Base-by-base conservation (phyloP, 2,888 invertebrate species). In the Danaus chrysippus region DNA sequence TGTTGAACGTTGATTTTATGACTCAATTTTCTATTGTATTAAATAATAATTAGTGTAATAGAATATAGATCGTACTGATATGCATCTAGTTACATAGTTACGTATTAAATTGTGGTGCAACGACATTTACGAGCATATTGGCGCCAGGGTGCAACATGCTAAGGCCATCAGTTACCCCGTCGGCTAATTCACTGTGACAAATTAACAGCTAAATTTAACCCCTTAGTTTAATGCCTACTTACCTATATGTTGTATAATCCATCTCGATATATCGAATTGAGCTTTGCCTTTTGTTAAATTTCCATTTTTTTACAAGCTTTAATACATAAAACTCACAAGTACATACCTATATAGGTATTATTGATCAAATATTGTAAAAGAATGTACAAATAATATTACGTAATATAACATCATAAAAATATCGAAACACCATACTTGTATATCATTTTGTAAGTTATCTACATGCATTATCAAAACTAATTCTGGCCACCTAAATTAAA, bases 141-240 rank as follows among this genome's bases (percentile, higher is more conserved):
- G 87, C 84, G 84, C 79, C 77, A 82, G 87, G 87, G 89, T 86
- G 89, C 90, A 86, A 88, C 88, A 87, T 87, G 88, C 86, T 82
- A 86, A 78, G 79, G 83, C 89, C 84, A 89, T 90, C 87, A 84
- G 83, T 88, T 87, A 87, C 86, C 85, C 84, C 81, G 80, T 76
- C 84, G 84, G 87, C 90, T 89, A 90, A 91, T 90, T 90, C 89
- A 88, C 86, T 83, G 88, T 90, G 89, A 89, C 90, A 90, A 90
- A 91, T 90, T 90, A 91, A 88, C 83, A 80, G 81, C 84, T 86
- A 86, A 88, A 89, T 88, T 87, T 81, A 80, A 83, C 78, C 78
- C 81, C 83, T 77, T 72, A 68, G 68, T 69, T 68, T 61, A 65
- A 67, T 68, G 62, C 65, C 65, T 67, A 70, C 63, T 66, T 65